phyloP scores from a whole-genome alignment of 2,113 vertebrate genomes.

The Columbina picui region DNA sequence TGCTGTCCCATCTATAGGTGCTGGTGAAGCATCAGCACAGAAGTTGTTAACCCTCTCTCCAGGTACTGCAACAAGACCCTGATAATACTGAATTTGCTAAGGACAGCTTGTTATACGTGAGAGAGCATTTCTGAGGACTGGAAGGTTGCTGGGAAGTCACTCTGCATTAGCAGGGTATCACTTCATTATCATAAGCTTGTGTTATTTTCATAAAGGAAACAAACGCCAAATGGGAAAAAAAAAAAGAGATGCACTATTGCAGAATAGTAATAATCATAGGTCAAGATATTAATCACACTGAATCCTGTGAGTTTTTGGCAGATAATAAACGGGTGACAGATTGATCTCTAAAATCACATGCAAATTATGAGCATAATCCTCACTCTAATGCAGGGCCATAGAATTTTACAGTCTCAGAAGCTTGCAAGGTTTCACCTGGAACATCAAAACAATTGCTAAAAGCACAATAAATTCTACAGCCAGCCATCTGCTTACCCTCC shows the following conservation, averaged over 20 bases:
- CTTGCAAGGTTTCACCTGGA: conserved; percentile 68
- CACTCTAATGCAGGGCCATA: conserved; percentile 57
- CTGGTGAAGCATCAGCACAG: neutral
- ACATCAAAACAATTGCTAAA: conserved; percentile 75
- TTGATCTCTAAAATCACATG: conserved; percentile 60
- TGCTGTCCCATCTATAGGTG: neutral
- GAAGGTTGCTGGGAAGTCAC: conserved; percentile 49
- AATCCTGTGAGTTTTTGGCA: conserved; percentile 28
- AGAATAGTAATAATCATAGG: conserved; percentile 36
- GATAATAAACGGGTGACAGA: conserved; percentile 69
- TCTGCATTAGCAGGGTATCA: conserved; percentile 1
- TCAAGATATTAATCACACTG: conserved; percentile 48
- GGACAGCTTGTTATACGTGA: neutral
- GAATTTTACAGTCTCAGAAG: conserved; percentile 76
- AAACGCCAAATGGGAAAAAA: neutral
- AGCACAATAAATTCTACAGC: conserved; percentile 69
- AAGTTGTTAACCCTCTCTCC: neutral
- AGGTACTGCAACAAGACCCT: neutral
- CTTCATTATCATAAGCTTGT: conserved; percentile 14
- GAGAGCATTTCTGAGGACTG: neutral
- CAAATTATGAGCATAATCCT: conserved; percentile 45
- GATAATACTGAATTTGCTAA: neutral
- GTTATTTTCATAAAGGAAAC: conserved; percentile 4
- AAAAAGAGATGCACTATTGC: neutral
- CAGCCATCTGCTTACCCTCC: conserved; percentile 78